Percentiles rank a stretch among this genome's conserved stretches.
Evolutionary conservation across 1,140 invertebrate genomes (phyloP).

Genomic region (Sinonovacula constricta): DNA sequence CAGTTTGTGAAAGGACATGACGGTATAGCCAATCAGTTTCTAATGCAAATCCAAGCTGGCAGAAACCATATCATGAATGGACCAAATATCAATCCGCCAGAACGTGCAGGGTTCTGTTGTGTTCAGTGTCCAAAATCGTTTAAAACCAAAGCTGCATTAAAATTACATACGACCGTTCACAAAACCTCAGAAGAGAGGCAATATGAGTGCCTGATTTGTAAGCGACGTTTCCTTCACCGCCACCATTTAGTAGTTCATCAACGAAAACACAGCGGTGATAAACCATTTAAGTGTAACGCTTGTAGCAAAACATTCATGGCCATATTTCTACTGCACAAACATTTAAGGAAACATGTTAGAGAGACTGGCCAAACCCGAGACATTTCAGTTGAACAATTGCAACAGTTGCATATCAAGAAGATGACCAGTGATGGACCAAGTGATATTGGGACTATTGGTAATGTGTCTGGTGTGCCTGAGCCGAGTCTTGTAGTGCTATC

Average conservation of each 20-base stretch:
- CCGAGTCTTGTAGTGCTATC: not conserved
- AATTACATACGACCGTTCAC: conserved; percentile 44
- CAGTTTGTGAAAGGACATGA: not conserved
- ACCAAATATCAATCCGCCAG: conserved; percentile 3
- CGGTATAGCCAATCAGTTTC: not conserved
- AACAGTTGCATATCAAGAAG: conserved; percentile 40
- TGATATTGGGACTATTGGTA: not conserved
- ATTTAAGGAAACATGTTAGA: conserved; percentile 40
- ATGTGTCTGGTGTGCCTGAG: not conserved
- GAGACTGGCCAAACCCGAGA: conserved; percentile 25
- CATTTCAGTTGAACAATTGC: conserved; percentile 34
- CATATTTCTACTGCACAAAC: conserved; percentile 49
- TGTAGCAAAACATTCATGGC: conserved; percentile 49
- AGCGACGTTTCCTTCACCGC: conserved; percentile 37
- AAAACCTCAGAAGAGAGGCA: conserved; percentile 44
- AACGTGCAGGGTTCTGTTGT: conserved; percentile 24
- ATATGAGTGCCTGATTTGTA: conserved; percentile 33
- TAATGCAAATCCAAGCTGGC: not conserved
- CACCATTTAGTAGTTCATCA: conserved; percentile 49
- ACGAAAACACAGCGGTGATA: conserved; percentile 45
- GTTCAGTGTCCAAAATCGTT: conserved; percentile 42
- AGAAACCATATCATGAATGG: conserved; percentile 5
- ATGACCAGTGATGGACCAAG: not conserved
- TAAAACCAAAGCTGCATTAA: conserved; percentile 48
- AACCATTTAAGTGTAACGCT: conserved; percentile 45